Base-by-base conservation (phyloP, 1,140 invertebrate species). In the Leptopilina boulardi region DNA sequence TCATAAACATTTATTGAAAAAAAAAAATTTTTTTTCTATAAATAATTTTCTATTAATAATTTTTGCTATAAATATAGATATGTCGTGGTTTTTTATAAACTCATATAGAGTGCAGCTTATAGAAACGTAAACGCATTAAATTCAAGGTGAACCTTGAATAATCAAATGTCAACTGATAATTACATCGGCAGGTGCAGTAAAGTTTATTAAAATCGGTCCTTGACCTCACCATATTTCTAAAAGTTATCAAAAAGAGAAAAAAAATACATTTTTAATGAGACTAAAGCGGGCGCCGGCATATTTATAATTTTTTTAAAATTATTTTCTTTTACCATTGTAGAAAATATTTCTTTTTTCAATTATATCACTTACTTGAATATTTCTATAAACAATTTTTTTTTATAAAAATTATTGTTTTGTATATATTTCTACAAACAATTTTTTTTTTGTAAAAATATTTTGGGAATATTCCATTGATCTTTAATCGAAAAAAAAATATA, bases 131-230 rank as follows among this genome's bases (percentile, higher is more conserved):
- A 34, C 30, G 2, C 4, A 54, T 18, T 54, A n/a, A 8, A 6
- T 54, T 19, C n/a, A 54, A 0, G 47, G n/a, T 54, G 9, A 11
- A 54, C 47, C 19, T 54, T 54, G 47, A 1, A 54, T 19, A 18
- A n/a, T 54, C 1, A 54, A 54, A 54, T 54, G 9, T 54, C 15
- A 21, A 47, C 11, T 42, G 26, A 73, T 82, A 79, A 82, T 82
- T 82, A 80, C 66, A 34, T 6, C 54, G 41, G 19, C 21, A 51
- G 76, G 74, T 70, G 77, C 78, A 34, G 30, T 34, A 34, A 44
- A 44, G 10, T 44, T 44, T 44, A 74, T 80, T 80, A 82, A 83
- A 74, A 74, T 79, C 76, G 77, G 80, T 83, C 75, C 78, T 80
- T 82, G 79, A 84, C 81, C 83, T 83, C 81, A 73, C 47, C 6